Percentiles rank a stretch among this genome's conserved stretches.
phyloP scores from a whole-genome alignment of 1,140 invertebrate species.

The Chlorops oryzae region DNA sequence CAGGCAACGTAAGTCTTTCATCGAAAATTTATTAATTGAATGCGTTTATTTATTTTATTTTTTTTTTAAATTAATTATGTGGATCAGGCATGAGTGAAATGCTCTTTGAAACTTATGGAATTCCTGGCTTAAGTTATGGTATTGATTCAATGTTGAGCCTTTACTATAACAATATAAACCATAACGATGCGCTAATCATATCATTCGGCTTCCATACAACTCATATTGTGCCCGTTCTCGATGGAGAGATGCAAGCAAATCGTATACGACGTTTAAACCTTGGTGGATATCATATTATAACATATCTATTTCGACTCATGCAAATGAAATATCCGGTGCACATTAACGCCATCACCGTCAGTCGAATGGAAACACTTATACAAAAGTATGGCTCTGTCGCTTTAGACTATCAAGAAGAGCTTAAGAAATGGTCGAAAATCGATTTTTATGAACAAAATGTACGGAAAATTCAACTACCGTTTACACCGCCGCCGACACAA shows the following conservation, averaged over 20 bases:
- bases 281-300: conserved; percentile 78
- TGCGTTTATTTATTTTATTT: neutral
- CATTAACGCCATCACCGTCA: conserved; percentile 77
- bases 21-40: no score
- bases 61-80: conserved; percentile 12
- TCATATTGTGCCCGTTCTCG: conserved; percentile 78
- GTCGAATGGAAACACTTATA: conserved; percentile 79
- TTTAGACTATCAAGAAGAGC: conserved; percentile 69
- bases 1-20: conserved; percentile 78
- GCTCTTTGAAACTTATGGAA: conserved; percentile 87
- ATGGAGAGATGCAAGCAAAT: conserved; percentile 62
- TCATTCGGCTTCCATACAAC: conserved; percentile 82
- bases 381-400: conserved; percentile 74
- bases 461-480: conserved; percentile 78
- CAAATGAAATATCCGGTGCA: conserved; percentile 93
- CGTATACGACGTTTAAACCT: conserved; percentile 78
- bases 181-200: conserved; percentile 64
- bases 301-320: conserved; percentile 81
- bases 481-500: conserved; percentile 50
- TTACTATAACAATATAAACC: conserved; percentile 56
- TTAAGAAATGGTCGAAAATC: conserved; percentile 71
- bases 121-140: conserved; percentile 80
- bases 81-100: conserved; percentile 85
- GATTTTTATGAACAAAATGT: conserved; percentile 82
- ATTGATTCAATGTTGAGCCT: conserved; percentile 82